Percentiles rank a stretch among this genome's conserved stretches.
phyloP scores from a whole-genome alignment of 1,140 invertebrate genomes.

The Ceratina japonica region DNA sequence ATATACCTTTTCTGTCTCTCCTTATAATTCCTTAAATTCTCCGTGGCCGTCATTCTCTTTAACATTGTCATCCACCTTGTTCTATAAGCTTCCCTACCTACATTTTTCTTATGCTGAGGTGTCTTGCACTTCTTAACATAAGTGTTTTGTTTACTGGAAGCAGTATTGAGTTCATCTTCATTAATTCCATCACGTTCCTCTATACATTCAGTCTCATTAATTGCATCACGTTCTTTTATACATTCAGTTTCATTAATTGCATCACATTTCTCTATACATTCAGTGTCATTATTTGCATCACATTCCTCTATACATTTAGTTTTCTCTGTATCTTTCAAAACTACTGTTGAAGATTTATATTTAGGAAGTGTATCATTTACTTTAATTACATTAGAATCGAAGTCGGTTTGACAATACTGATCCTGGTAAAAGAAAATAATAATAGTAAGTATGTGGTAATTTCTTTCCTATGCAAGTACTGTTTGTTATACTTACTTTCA shows the following conservation, averaged over 20 bases:
- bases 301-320: no score
- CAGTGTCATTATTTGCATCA: no score
- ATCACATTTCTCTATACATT: no score
- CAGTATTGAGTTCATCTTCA: neutral
- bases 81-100: constrained; percentile 56
- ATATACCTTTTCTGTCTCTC: constrained; percentile 71
- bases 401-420: constrained; percentile 63
- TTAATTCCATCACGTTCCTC: no score
- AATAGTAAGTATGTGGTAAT: neutral
- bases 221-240: no score
- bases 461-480: no score
- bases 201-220: neutral
- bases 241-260: constrained; percentile 10
- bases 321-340: neutral
- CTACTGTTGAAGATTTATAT: neutral
- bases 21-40: constrained; percentile 69
- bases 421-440: constrained; percentile 52
- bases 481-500: constrained; percentile 33
- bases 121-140: constrained; percentile 40
- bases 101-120: constrained; percentile 43
- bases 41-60: constrained; percentile 71
- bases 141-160: constrained; percentile 9
- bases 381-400: constrained; percentile 26
- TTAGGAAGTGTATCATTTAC: constrained; percentile 8
- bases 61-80: constrained; percentile 66